A percentile compares a stretch with the other conserved stretches of the same genome.
phyloP scores from a whole-genome alignment of 2,797 vertebrate species.

The Hippopotamyrus pictus region DNA sequence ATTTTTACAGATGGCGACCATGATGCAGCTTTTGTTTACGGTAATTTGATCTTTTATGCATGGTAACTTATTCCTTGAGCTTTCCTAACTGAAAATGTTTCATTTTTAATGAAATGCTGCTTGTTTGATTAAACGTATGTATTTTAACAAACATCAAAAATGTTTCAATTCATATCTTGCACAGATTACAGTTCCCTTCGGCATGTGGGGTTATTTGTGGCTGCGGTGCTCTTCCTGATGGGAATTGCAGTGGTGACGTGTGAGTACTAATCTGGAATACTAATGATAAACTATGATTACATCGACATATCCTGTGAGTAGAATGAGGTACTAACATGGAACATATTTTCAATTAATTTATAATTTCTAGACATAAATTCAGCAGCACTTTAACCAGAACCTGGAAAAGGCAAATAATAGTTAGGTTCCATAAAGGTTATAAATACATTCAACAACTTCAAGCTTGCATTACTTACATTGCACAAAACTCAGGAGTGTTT shows the following conservation, averaged over 20 bases:
- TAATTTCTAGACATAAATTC: not conserved
- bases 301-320: not conserved
- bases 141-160: not conserved
- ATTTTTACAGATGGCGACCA: slow-evolving; percentile 35
- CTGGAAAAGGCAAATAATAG: not conserved
- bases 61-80: not conserved
- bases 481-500: not conserved
- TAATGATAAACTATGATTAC: not conserved
- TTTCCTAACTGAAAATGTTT: not conserved
- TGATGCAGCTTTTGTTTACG: slow-evolving; percentile 50
- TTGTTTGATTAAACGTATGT: not conserved
- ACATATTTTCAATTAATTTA: not conserved
- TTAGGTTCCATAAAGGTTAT: not conserved
- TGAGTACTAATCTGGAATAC: slow-evolving; percentile 46
- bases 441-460: not conserved
- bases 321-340: not conserved
- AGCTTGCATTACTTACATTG: not conserved
- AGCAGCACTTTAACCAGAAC: not conserved
- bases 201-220: slow-evolving; percentile 46
- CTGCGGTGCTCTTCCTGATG: slow-evolving; percentile 54
- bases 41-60: slow-evolving; percentile 44
- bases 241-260: slow-evolving; percentile 61
- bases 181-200: slow-evolving; percentile 56
- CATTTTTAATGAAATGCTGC: not conserved
- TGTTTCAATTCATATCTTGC: slow-evolving; percentile 7